Base-by-base conservation (phyloP, 1,140 invertebrate genomes). In the Heliconius hermathena region DNA sequence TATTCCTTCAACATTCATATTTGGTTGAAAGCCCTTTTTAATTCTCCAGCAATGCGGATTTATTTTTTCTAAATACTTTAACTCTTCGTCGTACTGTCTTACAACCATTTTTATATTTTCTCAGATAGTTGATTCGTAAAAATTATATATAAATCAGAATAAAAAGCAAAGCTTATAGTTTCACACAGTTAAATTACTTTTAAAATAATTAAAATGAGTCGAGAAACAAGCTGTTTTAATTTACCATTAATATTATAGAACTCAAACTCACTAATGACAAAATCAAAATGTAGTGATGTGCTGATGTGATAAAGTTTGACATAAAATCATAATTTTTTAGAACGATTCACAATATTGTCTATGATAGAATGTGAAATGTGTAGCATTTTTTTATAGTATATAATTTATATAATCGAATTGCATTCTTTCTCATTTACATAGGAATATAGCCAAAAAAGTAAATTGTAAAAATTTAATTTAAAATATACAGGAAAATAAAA, bases 1-100 rank as follows among this genome's bases (percentile, higher is more conserved):
- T 20, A 99, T 95, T 46, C 99, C 99, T 95, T 99, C 99, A 13
- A 99, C 99, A 89, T 99, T 99, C 99, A 99, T 99, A 86, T 99
- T 99, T 2, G 99, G 98, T 85, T 99, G 99, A 95, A 99, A 99
- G 8, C 99, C 99, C 93, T 99, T 99, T 93, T 99, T 99, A 80
- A 99, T 99, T 89, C 95, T 97, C 99, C 99, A 99, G 86, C 96
- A 97, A 91, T 97, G 95, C 20, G 97, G 95, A 88, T 96, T 97
- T 20, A 99, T 96, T 94, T 98, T 99, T 90, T 99, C 99, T 81
- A 99, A 95, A 93, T 97, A 99, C 88, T 98, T 96, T 13, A 99
- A 93, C 92, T 99, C 99, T 84, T 99, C 98, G 77, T 99, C 96
- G 92, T 99, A 99, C 49, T 97, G 96, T 71, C 99, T 96, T 0